phyloP scores from a whole-genome alignment of 2,797 vertebrate genomes.

The Silurus aristotelis region DNA sequence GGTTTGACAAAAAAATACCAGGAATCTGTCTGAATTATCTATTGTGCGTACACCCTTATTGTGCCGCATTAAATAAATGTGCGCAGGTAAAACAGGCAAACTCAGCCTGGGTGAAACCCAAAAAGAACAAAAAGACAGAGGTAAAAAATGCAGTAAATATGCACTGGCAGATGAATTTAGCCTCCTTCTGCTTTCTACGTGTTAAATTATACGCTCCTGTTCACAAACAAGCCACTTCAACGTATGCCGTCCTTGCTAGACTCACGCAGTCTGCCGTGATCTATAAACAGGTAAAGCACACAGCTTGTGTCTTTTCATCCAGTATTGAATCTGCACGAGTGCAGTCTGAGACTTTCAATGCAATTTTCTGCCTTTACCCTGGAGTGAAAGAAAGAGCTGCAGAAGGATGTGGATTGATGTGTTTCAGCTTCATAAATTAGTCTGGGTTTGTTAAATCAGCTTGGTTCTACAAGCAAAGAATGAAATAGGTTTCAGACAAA shows the following conservation, averaged over 20 bases:
- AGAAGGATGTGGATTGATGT: slow-evolving; percentile 21
- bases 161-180: slow-evolving; percentile 1
- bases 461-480: slow-evolving; percentile 15
- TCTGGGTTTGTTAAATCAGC: not conserved
- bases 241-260: not conserved
- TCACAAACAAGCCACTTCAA: slow-evolving; percentile 11
- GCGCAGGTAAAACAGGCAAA: not conserved
- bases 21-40: slow-evolving; percentile 43
- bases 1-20: slow-evolving; percentile 31
- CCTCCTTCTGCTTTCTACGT: slow-evolving; percentile 1
- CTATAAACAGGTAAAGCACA: not conserved
- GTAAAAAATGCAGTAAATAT: not conserved
- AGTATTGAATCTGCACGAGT: slow-evolving; percentile 13
- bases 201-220: slow-evolving; percentile 31
- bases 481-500: slow-evolving; percentile 23
- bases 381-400: not conserved
- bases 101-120: slow-evolving; percentile 1
- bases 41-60: slow-evolving; percentile 24
- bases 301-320: slow-evolving; percentile 22
- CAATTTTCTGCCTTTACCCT: slow-evolving; percentile 24
- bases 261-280: not conserved
- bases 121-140: not conserved
- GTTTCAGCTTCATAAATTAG: slow-evolving; percentile 11
- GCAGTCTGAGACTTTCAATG: slow-evolving; percentile 9
- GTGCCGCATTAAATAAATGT: slow-evolving; percentile 26